These are phyloP conservation scores for Rhinogobio ventralis DNA, from an alignment of 2,797 vertebrate genomes.

Conservation along the genomic window DNA sequence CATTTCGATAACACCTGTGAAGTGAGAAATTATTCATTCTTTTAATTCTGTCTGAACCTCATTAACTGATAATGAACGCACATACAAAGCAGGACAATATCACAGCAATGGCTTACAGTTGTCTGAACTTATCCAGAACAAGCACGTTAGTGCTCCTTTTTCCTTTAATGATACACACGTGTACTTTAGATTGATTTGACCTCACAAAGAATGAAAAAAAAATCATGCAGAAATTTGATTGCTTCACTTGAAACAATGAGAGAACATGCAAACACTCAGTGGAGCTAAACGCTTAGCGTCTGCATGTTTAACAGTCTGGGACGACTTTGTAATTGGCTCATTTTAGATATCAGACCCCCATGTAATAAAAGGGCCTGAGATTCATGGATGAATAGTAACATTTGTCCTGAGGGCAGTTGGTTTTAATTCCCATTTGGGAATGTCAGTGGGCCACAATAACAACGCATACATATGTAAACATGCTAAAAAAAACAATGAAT, in stretches of 20 bases:
- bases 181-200: conserved; percentile 38
- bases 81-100: conserved; percentile 36
- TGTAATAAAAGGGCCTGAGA: conserved; percentile 58
- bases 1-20: conserved; percentile 29
- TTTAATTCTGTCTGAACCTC: conserved; percentile 41
- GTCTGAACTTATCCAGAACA: conserved; percentile 41
- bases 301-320: conserved; percentile 54
- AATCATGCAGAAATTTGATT: conserved; percentile 36
- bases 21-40: conserved; percentile 23
- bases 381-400: conserved; percentile 54
- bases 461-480: conserved; percentile 51
- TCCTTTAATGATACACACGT: conserved; percentile 36
- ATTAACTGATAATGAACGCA: conserved; percentile 53
- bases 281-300: conserved; percentile 41
- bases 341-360: conserved; percentile 50
- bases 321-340: conserved; percentile 53
- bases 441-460: conserved; percentile 37
- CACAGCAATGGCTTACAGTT: conserved; percentile 35
- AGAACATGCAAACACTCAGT: conserved; percentile 38
- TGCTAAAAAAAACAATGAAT: conserved; percentile 23
- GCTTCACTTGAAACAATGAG: conserved; percentile 44
- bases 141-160: conserved; percentile 1
- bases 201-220: neutral
- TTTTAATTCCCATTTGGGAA: conserved; percentile 48
- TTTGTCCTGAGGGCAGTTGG: conserved; percentile 54